A percentile compares a stretch with the other conserved stretches of the same genome.
These are phyloP conservation scores for Polyodon spathula DNA, from an alignment of 2,113 vertebrate genomes.

Conservation along the genomic window DNA sequence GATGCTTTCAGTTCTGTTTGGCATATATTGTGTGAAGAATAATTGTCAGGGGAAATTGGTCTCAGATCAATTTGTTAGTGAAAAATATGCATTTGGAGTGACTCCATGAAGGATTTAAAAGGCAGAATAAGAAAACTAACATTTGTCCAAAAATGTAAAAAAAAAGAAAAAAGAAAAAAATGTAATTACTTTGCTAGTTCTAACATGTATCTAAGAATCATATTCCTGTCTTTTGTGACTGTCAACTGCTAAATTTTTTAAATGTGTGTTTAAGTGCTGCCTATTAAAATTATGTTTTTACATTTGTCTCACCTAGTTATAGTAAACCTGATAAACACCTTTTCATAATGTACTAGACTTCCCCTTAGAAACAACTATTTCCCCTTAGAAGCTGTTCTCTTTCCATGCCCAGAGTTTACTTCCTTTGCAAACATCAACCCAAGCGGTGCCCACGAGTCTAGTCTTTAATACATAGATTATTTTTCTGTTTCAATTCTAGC, in stretches of 20 bases:
- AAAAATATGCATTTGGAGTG: neutral
- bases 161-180: conserved; percentile 1
- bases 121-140: neutral
- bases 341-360: too few species aligned
- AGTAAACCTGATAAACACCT: too few species aligned
- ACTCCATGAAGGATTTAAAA: neutral
- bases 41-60: neutral
- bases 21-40: neutral
- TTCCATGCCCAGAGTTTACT: too few species aligned
- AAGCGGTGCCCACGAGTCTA: too few species aligned
- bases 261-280: conserved; percentile 8
- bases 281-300: conserved; percentile 15
- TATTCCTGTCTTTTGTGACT: conserved; percentile 10
- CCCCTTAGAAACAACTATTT: too few species aligned
- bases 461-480: too few species aligned
- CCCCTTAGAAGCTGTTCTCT: too few species aligned
- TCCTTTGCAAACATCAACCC: too few species aligned
- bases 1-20: neutral
- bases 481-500: too few species aligned
- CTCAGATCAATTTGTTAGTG: neutral
- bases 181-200: conserved; percentile 3
- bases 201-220: conserved; percentile 2
- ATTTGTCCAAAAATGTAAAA: conserved; percentile 2
- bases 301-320: conserved; percentile 11
- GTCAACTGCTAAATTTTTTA: conserved; percentile 7